These are phyloP conservation scores for Acronicta aceris DNA, from an alignment of 2,888 invertebrate species.

Conservation along the genomic window DNA sequence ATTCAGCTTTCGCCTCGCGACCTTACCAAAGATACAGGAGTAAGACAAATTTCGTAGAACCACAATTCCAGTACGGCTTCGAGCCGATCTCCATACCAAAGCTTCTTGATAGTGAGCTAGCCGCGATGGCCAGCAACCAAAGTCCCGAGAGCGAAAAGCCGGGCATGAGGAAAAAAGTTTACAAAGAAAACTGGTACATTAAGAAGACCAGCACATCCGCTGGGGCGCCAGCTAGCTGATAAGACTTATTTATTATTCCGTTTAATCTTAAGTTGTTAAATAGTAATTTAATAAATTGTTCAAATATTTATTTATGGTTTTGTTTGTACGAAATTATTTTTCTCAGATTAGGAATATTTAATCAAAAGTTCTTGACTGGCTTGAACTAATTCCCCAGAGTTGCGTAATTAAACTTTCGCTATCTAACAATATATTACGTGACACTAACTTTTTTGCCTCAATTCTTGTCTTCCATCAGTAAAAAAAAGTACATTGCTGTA, in stretches of 20 bases:
- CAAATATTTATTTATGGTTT: slow-evolving; percentile 31
- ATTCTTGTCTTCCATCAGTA: slow-evolving; percentile 65
- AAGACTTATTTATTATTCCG: slow-evolving; percentile 75
- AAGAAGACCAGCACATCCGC: slow-evolving; percentile 81
- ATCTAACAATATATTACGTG: slow-evolving; percentile 81
- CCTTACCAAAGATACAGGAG: slow-evolving; percentile 70
- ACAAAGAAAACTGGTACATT: slow-evolving; percentile 85
- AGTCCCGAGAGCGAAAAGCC: slow-evolving; percentile 81
- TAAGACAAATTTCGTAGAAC: slow-evolving; percentile 82
- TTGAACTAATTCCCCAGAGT: slow-evolving; percentile 54
- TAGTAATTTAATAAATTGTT: slow-evolving; percentile 59
- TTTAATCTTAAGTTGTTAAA: slow-evolving; percentile 61
- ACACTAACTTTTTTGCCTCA: slow-evolving; percentile 68
- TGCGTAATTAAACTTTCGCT: slow-evolving; percentile 81
- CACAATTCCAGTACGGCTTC: slow-evolving; percentile 86
- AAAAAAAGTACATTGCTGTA: slow-evolving; percentile 66
- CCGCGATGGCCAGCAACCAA: slow-evolving; percentile 81
- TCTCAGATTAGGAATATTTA: slow-evolving; percentile 9
- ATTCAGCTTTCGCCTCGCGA: slow-evolving; percentile 73
- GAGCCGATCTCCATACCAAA: slow-evolving; percentile 79
- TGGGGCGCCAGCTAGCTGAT: slow-evolving; percentile 79
- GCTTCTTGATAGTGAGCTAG: slow-evolving; percentile 80
- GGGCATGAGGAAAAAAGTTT: slow-evolving; percentile 80
- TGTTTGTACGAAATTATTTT: slow-evolving; percentile 30
- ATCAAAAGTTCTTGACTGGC: slow-evolving; percentile 26